Percentiles rank a stretch among this genome's conserved stretches.
These are phyloP conservation scores for Heliconius cydno DNA, from an alignment of 2,888 invertebrate genomes.

Conservation along the genomic window DNA sequence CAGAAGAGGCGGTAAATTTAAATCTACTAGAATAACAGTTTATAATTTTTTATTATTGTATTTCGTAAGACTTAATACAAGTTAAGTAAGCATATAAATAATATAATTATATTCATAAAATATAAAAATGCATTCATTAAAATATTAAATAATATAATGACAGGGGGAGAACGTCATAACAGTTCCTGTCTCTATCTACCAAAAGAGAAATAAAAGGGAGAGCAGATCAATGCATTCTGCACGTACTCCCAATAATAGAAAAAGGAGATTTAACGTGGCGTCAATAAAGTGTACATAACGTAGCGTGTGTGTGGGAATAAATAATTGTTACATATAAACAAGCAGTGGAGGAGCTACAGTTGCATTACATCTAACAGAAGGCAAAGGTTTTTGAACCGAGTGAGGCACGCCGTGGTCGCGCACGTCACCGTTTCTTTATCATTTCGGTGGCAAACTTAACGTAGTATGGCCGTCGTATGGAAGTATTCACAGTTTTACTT, in stretches of 20 bases:
- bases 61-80: background rate
- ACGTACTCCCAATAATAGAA: conserved; percentile 14
- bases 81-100: background rate
- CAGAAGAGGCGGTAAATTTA: conserved; percentile 24
- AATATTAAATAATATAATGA: conserved; percentile 35
- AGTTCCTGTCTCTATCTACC: conserved; percentile 43
- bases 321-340: conserved; percentile 1
- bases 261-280: conserved; percentile 23
- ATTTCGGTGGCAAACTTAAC: conserved; percentile 83
- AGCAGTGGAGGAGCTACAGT: conserved; percentile 55
- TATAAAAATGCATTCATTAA: background rate
- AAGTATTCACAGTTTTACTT: conserved; percentile 86
- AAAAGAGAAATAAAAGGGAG: conserved; percentile 36
- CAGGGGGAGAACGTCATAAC: conserved; percentile 47
- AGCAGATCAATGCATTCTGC: conserved; percentile 33
- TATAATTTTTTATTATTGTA: background rate
- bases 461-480: conserved; percentile 86
- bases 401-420: conserved; percentile 47
- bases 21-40: background rate
- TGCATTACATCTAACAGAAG: conserved; percentile 32
- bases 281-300: conserved; percentile 41
- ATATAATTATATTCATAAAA: background rate
- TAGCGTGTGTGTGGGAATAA: background rate
- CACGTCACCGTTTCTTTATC: conserved; percentile 81
- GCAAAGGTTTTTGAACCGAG: conserved; percentile 49